Conservation (phyloP, 2,888 invertebrate species). For the Lepidocyrtinus sp. region DNA sequence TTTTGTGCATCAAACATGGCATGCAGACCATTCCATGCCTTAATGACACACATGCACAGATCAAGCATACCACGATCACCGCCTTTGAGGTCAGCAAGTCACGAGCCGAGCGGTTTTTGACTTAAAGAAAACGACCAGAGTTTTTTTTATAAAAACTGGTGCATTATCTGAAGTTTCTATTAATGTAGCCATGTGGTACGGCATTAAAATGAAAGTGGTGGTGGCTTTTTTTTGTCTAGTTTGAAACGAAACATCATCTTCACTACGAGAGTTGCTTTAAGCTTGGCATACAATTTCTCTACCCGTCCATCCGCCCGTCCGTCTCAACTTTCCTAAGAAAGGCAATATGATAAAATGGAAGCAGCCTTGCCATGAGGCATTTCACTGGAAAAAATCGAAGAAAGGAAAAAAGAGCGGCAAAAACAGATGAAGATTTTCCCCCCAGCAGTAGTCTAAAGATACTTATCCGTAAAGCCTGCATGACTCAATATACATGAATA, state of each 20-base stretch:
- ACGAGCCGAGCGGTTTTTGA: constrained; percentile 9
- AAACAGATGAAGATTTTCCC: not conserved
- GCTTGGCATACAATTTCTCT: not conserved
- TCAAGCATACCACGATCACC: not conserved
- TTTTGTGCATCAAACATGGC: not conserved
- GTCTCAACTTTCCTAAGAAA: constrained; percentile 15
- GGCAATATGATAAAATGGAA: not conserved
- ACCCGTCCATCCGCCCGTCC: not conserved
- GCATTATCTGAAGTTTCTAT: constrained; percentile 8
- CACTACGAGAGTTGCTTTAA: not conserved
- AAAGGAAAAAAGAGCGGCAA: not conserved
- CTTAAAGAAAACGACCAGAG: not conserved
- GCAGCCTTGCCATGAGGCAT: constrained; percentile 10
- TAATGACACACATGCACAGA: constrained; percentile 8
- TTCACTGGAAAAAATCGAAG: constrained; percentile 27
- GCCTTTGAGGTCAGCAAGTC: constrained; percentile 48
- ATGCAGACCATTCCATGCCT: not conserved
- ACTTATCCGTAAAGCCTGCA: too few species aligned
- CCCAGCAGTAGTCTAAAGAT: too few species aligned
- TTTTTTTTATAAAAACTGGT: not conserved
- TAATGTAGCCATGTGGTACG: not conserved
- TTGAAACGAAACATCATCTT: not conserved
- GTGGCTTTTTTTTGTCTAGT: constrained; percentile 1
- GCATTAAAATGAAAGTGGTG: constrained; percentile 8
- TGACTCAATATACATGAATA: not conserved